Base-by-base conservation (phyloP, 2,888 invertebrate species). In the Agonopterix heracliana region DNA sequence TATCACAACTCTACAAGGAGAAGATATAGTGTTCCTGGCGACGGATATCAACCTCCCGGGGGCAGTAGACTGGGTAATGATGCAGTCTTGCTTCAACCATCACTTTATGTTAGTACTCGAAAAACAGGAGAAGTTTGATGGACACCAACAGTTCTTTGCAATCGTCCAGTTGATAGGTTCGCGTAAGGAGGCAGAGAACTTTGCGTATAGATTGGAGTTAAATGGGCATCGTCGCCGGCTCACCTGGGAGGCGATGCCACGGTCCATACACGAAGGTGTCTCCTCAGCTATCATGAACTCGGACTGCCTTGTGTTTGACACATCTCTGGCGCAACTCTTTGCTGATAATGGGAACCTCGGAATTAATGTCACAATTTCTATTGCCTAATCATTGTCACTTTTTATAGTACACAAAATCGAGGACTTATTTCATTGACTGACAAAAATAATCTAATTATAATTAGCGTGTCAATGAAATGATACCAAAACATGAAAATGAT, bases 11-110 rank as follows among this genome's bases (percentile, higher is more conserved):
- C 90, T 99, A 54, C 98, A 99, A 91, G 98, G 96, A 47, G 99
- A 99, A 86, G 99, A 99, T 78, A 99, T 99, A 66, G 99, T 99
- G 47, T 99, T 99, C 84, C 89, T 99, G 64, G 99, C 99, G 1
- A 99, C 99, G 40, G 99, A 99, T 81, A 99, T 99, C 54, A 99
- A 99, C 89, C 91, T 99, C 59, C 99, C 99, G 7, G 99, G 99
- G 52, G 99, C 98, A 35, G 98, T 99, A 9, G 98, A 99, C 81
- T 99, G 98, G 98, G 97, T 97, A 3, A 99, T 99, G 99, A 99
- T 99, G 99, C 99, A 99, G 87, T 98, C 98, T 34, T 99, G 99
- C 83, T 99, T 99, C 80, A 98, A 97, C 50, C 98, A 98, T 76
- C 97, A 99, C 82, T 99, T 99, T 74, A 99, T 99, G 99, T 91